Evolutionary conservation across 2,113 vertebrate genomes (phyloP), one percentile per base, ranked within the genome.

Genomic region (Saccopteryx leptura): DNA sequence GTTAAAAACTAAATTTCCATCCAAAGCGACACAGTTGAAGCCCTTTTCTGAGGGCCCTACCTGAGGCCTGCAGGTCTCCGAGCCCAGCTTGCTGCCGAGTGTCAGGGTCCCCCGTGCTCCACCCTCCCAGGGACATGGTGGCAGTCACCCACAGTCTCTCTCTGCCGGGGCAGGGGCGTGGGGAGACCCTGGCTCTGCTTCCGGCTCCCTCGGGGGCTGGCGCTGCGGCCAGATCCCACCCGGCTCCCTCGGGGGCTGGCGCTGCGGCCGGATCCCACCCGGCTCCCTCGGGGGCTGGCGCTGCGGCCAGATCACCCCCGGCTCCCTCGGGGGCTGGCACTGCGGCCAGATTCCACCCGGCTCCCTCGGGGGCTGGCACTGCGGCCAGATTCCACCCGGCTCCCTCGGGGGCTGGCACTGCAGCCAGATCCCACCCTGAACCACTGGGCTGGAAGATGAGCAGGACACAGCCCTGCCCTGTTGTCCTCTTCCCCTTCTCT

Each of bases 371-470:
- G 39, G 39, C 39, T 3, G 39, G 39, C 39, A 3, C 39, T 39
- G 39, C 39, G 39, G 39, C 39, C 39, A 39, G 39, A 39, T 39
- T 3, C 39, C 39, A 39, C 39, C 39, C 39, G 39, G 39, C 39
- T 39, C 39, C 39, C 39, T 39, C 39, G 39, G 39, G 39, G 39
- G 39, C 39, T 71, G 72, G 56, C n/a, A n/a, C n/a, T n/a, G n/a
- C n/a, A n/a, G n/a, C n/a, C n/a, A n/a, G n/a, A n/a, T n/a, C n/a
- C n/a, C n/a, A n/a, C n/a, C n/a, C n/a, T n/a, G n/a, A n/a, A n/a
- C n/a, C n/a, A n/a, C n/a, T n/a, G n/a, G n/a, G 6, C 69, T 71
- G 72, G 56, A 94, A 84, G 92, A 95, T 5, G 48, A 94, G 54
- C 65, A 86, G 54, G 82, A 91, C 95, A 96, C 50, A 96, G 82